These are phyloP conservation scores for Bombus waltoni DNA, from an alignment of 1,140 invertebrate species.

Conservation along the genomic window DNA sequence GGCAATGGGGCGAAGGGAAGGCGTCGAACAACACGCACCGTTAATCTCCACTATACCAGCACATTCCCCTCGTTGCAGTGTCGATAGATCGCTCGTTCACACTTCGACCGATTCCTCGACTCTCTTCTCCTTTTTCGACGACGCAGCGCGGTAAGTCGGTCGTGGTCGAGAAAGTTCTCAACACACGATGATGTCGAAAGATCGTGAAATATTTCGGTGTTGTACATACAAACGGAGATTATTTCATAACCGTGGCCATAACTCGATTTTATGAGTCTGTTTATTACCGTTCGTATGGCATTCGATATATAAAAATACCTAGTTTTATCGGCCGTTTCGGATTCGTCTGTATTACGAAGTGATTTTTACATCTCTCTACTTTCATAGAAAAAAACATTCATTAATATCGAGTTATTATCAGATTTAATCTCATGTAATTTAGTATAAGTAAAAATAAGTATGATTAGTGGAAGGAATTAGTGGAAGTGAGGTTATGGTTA, in stretches of 20 bases:
- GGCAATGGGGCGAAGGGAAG: neutral
- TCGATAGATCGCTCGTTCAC: neutral
- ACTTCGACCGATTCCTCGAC: too few relatives aligned
- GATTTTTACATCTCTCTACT: neutral
- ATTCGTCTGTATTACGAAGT: neutral
- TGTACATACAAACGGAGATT: neutral
- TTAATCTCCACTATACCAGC: neutral
- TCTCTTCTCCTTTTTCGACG: neutral
- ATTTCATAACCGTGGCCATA: neutral
- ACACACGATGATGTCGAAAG: neutral
- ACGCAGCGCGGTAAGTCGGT: conserved; percentile 5
- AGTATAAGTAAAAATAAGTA: neutral
- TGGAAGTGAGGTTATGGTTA: neutral
- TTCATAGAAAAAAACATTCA: neutral
- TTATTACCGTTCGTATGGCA: neutral
- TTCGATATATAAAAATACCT: conserved; percentile 5
- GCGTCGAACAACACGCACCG: too few relatives aligned
- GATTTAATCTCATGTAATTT: neutral
- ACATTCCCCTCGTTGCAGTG: too few relatives aligned
- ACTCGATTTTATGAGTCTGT: conserved; percentile 2
- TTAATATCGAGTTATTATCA: neutral
- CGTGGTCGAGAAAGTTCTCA: conserved; percentile 24
- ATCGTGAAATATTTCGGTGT: neutral
- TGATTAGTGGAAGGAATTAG: neutral
- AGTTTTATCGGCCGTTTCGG: conserved; percentile 5